Conservation (phyloP, 2,888 invertebrate species). For the Brachylomia viminalis region DNA sequence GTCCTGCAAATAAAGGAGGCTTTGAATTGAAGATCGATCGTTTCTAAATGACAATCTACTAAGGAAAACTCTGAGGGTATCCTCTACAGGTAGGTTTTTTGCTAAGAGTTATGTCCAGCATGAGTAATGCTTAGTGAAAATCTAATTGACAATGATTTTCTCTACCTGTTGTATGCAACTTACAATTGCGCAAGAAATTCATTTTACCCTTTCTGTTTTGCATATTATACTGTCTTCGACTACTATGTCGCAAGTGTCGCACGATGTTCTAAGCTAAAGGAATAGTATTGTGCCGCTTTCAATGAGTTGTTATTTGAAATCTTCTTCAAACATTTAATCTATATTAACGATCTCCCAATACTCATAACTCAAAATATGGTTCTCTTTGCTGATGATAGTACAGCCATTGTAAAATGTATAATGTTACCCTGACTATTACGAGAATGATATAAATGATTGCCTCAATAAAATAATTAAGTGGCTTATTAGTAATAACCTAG, state of each 20-base stretch:
- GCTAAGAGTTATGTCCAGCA: conserved; percentile 3
- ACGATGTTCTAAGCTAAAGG: conserved; percentile 3
- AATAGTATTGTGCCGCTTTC: conserved; percentile 19
- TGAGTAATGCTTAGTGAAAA: conserved; percentile 6
- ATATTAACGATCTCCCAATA: too few species aligned
- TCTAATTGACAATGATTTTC: conserved; percentile 24
- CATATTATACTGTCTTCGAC: background rate
- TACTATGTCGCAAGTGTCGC: background rate
- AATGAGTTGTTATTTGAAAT: conserved; percentile 3
- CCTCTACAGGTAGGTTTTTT: conserved; percentile 17
- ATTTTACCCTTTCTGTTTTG: background rate
- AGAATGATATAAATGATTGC: too few species aligned
- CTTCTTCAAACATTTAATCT: conserved; percentile 6
- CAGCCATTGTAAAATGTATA: too few species aligned
- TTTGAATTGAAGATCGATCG: conserved; percentile 22
- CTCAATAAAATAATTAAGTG: too few species aligned
- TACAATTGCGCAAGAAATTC: background rate
- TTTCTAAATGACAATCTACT: conserved; percentile 12
- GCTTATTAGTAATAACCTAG: too few species aligned
- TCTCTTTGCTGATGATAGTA: too few species aligned
- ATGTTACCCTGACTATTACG: too few species aligned
- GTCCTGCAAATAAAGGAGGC: conserved; percentile 9
- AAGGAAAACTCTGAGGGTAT: conserved; percentile 42
- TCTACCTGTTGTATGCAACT: background rate
- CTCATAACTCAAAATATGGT: too few species aligned